A percentile compares a stretch with the other conserved stretches of the same genome.
phyloP scores from a whole-genome alignment of 2,797 vertebrate genomes.

The Liparis tanakae region DNA sequence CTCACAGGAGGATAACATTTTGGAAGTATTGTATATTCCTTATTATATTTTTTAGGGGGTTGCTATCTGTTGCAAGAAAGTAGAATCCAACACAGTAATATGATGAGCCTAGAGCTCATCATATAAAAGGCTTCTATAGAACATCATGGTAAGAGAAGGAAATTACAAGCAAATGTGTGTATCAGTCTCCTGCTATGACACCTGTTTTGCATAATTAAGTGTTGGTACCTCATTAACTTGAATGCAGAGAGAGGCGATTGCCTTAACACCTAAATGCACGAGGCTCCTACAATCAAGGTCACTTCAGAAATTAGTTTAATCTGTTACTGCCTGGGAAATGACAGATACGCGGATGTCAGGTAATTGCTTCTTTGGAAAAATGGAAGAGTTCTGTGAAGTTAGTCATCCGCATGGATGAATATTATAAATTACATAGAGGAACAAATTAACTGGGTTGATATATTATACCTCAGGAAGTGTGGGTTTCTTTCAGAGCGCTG shows the following conservation, averaged over 20 bases:
- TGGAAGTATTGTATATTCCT: constrained; percentile 5
- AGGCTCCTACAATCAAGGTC: constrained; percentile 76
- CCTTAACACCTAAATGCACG: constrained; percentile 61
- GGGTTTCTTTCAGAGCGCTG: constrained; percentile 42
- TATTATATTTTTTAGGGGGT: constrained; percentile 13
- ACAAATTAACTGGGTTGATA: constrained; percentile 76
- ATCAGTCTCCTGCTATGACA: constrained; percentile 56
- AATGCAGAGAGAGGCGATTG: constrained; percentile 47
- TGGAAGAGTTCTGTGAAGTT: constrained; percentile 71
- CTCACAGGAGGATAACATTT: constrained; percentile 24
- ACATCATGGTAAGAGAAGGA: constrained; percentile 38
- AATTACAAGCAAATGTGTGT: constrained; percentile 40
- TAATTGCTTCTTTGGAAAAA: constrained; percentile 84
- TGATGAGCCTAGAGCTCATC: constrained; percentile 7
- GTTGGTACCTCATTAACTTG: constrained; percentile 71
- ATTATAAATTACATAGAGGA: constrained; percentile 73
- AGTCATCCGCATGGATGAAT: constrained; percentile 73
- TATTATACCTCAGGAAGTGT: constrained; percentile 63
- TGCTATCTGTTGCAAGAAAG: not conserved
- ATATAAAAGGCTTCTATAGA: constrained; percentile 23
- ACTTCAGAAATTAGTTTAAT: constrained; percentile 80
- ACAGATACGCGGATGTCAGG: constrained; percentile 75
- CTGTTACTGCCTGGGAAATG: constrained; percentile 76
- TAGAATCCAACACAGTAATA: constrained; percentile 19
- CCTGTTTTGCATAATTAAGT: constrained; percentile 78